These are phyloP conservation scores for Gymnodraco acuticeps DNA, from an alignment of 2,797 vertebrate genomes.

Conservation along the genomic window DNA sequence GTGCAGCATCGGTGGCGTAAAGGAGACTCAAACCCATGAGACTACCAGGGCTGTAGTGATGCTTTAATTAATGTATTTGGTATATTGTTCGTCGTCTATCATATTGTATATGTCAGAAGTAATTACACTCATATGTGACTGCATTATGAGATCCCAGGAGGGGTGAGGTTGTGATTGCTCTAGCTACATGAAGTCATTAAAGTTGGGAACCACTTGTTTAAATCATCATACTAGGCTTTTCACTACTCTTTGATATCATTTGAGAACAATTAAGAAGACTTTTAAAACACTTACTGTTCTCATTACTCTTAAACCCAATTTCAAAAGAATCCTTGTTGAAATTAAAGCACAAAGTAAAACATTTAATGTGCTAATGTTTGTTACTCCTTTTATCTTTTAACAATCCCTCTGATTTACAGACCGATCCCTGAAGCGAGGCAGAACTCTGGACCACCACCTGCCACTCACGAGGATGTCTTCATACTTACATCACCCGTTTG, in stretches of 20 bases:
- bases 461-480: conserved; percentile 73
- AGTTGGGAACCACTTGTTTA: background rate
- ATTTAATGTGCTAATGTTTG: conserved; percentile 34
- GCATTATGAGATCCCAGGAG: conserved; percentile 37
- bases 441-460: conserved; percentile 70
- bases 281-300: background rate
- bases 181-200: background rate
- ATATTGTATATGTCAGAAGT: conserved; percentile 21
- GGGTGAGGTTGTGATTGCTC: conserved; percentile 20
- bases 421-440: conserved; percentile 63
- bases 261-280: conserved; percentile 1
- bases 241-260: background rate
- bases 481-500: conserved; percentile 79
- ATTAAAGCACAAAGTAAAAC: conserved; percentile 34
- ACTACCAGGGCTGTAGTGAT: conserved; percentile 7
- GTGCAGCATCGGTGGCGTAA: conserved; percentile 21
- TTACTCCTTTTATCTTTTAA: conserved; percentile 55
- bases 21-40: conserved; percentile 33
- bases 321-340: conserved; percentile 12
- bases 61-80: conserved; percentile 32
- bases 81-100: conserved; percentile 26
- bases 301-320: background rate
- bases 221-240: background rate
- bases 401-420: conserved; percentile 26
- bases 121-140: conserved; percentile 44